Evolutionary conservation across 2,797 vertebrate species (phyloP), one percentile per base, ranked within the genome.

Genomic region (Scolopax rusticola): DNA sequence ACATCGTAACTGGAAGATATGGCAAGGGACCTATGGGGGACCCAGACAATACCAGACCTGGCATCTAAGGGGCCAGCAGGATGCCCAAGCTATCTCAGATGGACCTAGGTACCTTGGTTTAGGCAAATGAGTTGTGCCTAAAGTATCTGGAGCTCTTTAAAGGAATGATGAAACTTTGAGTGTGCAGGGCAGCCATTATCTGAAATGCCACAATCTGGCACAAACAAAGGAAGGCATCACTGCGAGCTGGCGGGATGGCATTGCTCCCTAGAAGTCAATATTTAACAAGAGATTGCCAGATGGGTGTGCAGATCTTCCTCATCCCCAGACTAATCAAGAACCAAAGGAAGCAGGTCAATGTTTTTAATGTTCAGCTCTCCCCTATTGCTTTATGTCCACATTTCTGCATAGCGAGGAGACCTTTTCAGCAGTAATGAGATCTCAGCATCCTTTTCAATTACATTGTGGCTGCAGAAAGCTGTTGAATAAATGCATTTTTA

Each of bases 401-500:
- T 93, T 94, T 95, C 73, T 4, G 9, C 86, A 45, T 40, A 87
- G 82, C 20, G 43, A 87, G 54, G 68, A 95, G 90, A 95, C 89
- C 77, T 93, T 95, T 96, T 83, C 92, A 86, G 69, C 36, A 81
- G 81, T 97, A 97, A 96, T 90, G 90, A 95, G 93, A 81, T 91
- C 93, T 92, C 90, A 93, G 84, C 81, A 94, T 69, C 87, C 65
- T 92, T 95, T 97, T 92, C 93, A 97, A 90, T 95, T 94, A 95
- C 32, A 71, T n/a, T 0, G 13, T 76, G 78, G n/a, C 53, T 50
- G 83, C 33, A 30, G 61, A 94, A 97, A 93, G 79, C 81, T 87
- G 59, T 95, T 94, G 90, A 94, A 95, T 93, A 94, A 95, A 95
- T 92, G 77, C 48, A 90, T 93, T 95, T 91, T 95, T 95, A 87